Percentiles rank a stretch among this genome's conserved stretches.
phyloP scores from a whole-genome alignment of 2,797 vertebrate genomes.

The Megaceryle alcyon region DNA sequence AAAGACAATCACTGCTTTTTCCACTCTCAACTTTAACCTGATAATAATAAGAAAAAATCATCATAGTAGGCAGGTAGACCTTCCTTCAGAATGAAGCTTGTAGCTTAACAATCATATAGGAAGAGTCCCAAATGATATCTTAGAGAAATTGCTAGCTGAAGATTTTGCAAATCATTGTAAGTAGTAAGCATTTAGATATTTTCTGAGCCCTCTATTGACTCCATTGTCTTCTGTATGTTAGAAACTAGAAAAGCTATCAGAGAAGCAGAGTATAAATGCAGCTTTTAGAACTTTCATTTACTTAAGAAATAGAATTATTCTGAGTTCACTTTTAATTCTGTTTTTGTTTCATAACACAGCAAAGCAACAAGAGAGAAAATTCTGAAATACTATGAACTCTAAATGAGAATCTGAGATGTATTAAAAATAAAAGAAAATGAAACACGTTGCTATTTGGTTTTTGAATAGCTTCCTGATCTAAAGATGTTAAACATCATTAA shows the following conservation, averaged over 20 bases:
- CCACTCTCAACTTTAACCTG: neutral
- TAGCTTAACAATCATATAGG: neutral
- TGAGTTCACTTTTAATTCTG: neutral
- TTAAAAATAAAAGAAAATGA: neutral
- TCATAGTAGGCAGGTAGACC: neutral
- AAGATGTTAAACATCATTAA: neutral
- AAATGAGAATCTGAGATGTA: neutral
- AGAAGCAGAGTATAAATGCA: neutral
- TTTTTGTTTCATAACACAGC: neutral
- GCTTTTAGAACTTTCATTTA: neutral
- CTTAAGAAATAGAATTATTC: neutral
- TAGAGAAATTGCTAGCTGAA: neutral
- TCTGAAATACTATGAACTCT: neutral
- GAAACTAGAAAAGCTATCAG: neutral
- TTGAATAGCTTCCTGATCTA: neutral
- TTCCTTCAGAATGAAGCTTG: neutral
- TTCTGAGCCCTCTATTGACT: neutral
- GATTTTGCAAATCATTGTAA: neutral
- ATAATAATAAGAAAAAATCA: neutral
- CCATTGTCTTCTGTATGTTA: neutral
- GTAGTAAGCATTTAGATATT: neutral
- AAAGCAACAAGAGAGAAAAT: neutral
- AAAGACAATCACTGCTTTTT: neutral
- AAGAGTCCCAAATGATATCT: neutral
- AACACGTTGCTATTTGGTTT: neutral